phyloP scores from a whole-genome alignment of 2,797 vertebrate species.

The Anabacerthia variegaticeps region DNA sequence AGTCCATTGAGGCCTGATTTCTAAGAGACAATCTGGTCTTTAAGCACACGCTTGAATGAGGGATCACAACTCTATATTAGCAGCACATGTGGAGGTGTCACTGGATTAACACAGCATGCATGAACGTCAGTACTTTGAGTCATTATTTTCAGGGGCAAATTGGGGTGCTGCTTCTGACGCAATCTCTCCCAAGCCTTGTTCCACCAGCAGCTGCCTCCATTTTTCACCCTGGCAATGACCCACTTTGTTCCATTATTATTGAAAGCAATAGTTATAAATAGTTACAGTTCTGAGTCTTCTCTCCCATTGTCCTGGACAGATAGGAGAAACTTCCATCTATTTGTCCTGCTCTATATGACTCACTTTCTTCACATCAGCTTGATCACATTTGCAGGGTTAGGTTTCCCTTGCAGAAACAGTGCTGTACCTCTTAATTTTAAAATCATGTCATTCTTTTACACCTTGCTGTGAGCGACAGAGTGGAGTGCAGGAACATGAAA shows the following conservation, averaged over 20 bases:
- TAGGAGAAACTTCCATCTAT: not conserved
- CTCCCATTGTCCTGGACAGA: not conserved
- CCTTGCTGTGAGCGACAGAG: not conserved
- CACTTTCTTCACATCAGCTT: not conserved
- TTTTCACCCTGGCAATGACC: constrained; percentile 4
- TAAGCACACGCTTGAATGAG: not conserved
- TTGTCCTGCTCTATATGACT: not conserved
- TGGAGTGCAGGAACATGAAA: not conserved
- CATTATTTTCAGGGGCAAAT: not conserved
- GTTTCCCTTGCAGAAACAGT: not conserved
- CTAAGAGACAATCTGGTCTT: not conserved
- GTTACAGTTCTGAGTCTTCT: not conserved
- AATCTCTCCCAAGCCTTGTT: not conserved
- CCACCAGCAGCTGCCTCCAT: not conserved
- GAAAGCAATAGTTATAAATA: not conserved
- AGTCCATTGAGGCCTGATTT: not conserved
- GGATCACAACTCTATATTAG: not conserved
- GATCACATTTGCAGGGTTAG: not conserved
- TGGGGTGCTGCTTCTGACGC: not conserved
- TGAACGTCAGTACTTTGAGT: not conserved
- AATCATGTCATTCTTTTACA: not conserved
- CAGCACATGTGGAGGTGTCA: not conserved
- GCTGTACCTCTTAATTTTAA: not conserved
- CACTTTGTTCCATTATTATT: not conserved
- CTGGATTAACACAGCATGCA: not conserved